Base-by-base conservation (phyloP, 2,113 vertebrate species). In the Colossoma macropomum region DNA sequence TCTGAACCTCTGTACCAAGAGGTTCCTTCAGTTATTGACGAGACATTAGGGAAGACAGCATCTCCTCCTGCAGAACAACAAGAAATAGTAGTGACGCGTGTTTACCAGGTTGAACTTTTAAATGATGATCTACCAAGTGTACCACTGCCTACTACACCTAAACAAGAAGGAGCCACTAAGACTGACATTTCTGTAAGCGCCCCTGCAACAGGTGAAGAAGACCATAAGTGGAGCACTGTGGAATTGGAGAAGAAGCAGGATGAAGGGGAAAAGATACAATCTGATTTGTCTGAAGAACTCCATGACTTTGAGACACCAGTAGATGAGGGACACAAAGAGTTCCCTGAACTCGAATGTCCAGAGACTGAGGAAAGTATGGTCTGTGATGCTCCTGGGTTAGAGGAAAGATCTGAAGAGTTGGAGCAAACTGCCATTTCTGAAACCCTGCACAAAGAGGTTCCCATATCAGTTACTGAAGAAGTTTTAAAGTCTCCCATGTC, bases 191-290 rank as follows among this genome's bases (percentile, higher is more conserved):
- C 59, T 34, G 19, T 25, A 73, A 45, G 56, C n/a, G n/a, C 38
- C 59, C 2, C 52, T 32, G 69, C 16, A 66, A 16, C 3, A 45
- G 63, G 17, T 48, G 59, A 59, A 45, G 50, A 4, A 27, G 59
- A 54, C 7, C 17, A 19, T 4, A 50, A 68, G 5, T 52, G n/a
- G 38, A 25, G 13, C 2, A 6, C 21, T 6, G 21, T 56, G 21
- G 21, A 56, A 21, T 23, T 45, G 77, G 66, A 60, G 28, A 77
- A 15, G 16, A 27, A 81, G 73, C 52, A 32, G 1, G n/a, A 25
- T 34, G 71, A 2, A 69, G 50, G 41, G 21, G 34, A 82, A 70
- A 68, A 82, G 25, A 68, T 68, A 45, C 25, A n/a, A 48, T 19
- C 54, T 27, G 11, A 48, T 23, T 59, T 5, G 0, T 23, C 52